These are phyloP conservation scores for Axis porcinus DNA, from an alignment of 2,113 vertebrate species.

Conservation along the genomic window DNA sequence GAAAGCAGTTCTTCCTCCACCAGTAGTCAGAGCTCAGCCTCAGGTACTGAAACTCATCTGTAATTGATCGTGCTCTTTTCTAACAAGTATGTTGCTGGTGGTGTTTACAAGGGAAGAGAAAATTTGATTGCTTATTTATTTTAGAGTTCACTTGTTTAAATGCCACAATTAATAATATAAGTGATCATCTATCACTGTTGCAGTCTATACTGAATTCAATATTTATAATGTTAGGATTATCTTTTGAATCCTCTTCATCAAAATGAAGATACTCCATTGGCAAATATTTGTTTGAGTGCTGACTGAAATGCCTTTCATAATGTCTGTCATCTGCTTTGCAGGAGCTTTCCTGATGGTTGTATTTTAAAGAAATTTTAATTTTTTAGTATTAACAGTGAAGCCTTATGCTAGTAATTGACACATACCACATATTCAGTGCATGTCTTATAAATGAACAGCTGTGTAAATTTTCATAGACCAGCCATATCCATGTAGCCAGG, in stretches of 20 bases:
- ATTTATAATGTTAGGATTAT: neutral
- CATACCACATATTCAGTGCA: neutral
- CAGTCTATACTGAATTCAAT: neutral
- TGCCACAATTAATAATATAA: neutral
- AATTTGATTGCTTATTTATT: neutral
- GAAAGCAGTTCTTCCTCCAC: constrained; percentile 82
- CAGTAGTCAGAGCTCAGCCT: constrained; percentile 80
- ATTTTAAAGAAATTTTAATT: neutral
- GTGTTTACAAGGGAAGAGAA: neutral
- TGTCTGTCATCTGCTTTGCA: neutral
- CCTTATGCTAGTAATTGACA: neutral
- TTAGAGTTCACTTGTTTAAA: constrained; percentile 17
- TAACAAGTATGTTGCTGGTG: neutral
- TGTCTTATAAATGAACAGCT: neutral
- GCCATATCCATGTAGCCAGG: neutral
- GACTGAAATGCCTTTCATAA: neutral
- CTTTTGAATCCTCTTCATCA: neutral
- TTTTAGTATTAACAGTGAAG: neutral
- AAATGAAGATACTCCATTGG: neutral
- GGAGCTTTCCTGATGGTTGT: neutral
- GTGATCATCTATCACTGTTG: neutral
- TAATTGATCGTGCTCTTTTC: neutral
- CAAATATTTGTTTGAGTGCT: neutral
- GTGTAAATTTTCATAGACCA: neutral
- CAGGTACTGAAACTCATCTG: constrained; percentile 79